Conservation (phyloP, 37 sponge, comb jelly and placozoan genomes). For the Ephydatia muelleri region DNA sequence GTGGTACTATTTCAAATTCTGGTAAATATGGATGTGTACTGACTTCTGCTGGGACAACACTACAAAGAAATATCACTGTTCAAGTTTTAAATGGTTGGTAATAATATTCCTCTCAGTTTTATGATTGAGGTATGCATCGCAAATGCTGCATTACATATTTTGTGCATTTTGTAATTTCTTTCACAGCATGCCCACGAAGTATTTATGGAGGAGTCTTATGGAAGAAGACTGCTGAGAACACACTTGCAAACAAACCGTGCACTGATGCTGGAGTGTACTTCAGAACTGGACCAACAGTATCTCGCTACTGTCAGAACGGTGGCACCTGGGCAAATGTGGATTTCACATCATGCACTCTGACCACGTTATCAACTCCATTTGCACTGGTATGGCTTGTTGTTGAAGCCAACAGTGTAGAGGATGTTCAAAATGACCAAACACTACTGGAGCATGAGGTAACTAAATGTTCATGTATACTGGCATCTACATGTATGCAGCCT, state of each 20-base stretch:
- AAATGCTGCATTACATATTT: no score
- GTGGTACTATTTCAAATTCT: neutral
- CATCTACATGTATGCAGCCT: no score
- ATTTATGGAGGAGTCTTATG: neutral
- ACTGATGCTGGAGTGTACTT: neutral
- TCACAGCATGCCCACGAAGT: neutral
- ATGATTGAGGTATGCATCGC: no score
- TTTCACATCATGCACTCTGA: conserved; percentile 24
- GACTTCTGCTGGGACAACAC: neutral
- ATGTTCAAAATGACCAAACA: neutral
- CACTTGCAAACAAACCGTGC: neutral
- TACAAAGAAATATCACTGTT: neutral
- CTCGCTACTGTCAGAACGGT: neutral
- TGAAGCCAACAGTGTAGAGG: neutral
- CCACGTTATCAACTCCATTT: neutral
- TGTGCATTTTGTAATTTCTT: neutral
- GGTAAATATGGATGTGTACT: neutral
- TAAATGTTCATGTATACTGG: neutral
- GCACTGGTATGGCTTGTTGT: conserved; percentile 21
- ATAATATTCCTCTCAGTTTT: neutral
- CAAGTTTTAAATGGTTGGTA: neutral
- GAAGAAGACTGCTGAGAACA: neutral
- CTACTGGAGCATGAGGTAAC: neutral
- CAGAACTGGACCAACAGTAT: neutral
- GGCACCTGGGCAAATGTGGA: conserved; percentile 13